Conservation (phyloP, 2,888 invertebrate genomes). For the Acrocera orbiculus region DNA sequence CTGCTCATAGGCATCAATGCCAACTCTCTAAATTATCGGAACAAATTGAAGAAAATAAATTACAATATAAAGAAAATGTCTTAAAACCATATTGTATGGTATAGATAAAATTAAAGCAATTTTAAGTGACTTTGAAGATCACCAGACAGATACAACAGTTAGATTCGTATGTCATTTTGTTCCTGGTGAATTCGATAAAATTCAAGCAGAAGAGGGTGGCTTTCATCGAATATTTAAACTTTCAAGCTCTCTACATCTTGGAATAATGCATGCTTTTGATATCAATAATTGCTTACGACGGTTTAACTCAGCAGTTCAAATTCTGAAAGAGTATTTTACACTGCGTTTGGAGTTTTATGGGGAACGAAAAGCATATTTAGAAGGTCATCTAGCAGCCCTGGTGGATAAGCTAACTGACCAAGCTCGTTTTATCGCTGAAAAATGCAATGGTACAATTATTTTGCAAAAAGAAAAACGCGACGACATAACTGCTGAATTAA, state of each 20-base stretch:
- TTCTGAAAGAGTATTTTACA: conserved; percentile 68
- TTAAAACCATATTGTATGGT: conserved; percentile 73
- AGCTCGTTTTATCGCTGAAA: conserved; percentile 88
- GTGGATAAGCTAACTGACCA: conserved; percentile 76
- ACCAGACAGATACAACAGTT: conserved; percentile 89
- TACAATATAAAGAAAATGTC: conserved; percentile 89
- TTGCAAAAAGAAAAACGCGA: conserved; percentile 91
- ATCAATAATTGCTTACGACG: conserved; percentile 44
- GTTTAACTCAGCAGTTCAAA: conserved; percentile 59
- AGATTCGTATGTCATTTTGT: conserved; percentile 69
- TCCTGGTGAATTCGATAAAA: conserved; percentile 48
- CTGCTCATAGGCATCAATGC: no score
- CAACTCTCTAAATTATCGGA: no score
- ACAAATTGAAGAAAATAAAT: no score
- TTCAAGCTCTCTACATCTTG: conserved; percentile 54
- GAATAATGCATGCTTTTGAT: conserved; percentile 73
- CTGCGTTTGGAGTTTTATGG: conserved; percentile 63
- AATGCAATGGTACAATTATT: conserved; percentile 71
- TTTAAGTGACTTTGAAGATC: conserved; percentile 67
- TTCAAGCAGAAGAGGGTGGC: conserved; percentile 66
- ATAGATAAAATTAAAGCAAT: conserved; percentile 47
- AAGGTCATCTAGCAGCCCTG: conserved; percentile 82
- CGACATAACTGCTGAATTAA: conserved; percentile 69
- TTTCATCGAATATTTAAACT: conserved; percentile 91
- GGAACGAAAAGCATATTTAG: conserved; percentile 74